Evolutionary conservation across 2,888 invertebrate species (phyloP).

Genomic region (Altica lythri): DNA sequence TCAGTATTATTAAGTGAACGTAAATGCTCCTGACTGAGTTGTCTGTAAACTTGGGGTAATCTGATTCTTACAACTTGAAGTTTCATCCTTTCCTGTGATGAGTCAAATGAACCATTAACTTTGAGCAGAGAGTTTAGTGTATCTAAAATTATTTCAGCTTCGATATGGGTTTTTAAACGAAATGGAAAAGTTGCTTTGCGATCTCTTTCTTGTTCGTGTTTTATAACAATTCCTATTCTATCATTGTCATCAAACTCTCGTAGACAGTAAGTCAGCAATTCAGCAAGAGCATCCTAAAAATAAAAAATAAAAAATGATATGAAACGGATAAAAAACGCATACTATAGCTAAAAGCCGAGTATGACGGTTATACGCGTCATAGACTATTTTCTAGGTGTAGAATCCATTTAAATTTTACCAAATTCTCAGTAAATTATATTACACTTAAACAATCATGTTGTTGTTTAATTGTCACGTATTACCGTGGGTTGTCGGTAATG

Average conservation of each 20-base stretch:
- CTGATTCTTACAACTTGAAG: conserved; percentile 32
- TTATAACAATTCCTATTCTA: conserved; percentile 32
- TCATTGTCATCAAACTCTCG: conserved; percentile 28
- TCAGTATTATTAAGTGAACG: neutral
- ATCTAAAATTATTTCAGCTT: conserved; percentile 20
- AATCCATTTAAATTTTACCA: too few species aligned
- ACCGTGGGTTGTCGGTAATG: too few species aligned
- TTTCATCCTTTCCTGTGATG: conserved; percentile 26
- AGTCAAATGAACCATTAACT: conserved; percentile 15
- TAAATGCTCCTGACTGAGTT: conserved; percentile 16
- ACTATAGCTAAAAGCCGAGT: too few species aligned
- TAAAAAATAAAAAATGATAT: too few species aligned
- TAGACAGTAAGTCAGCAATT: conserved; percentile 30
- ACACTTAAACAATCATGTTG: too few species aligned
- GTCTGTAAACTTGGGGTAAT: conserved; percentile 19
- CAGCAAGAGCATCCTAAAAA: conserved; percentile 25
- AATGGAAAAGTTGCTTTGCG: conserved; percentile 29
- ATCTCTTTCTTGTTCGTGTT: conserved; percentile 21
- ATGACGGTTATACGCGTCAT: too few species aligned
- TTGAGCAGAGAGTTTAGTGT: conserved; percentile 22
- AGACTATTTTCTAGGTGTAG: too few species aligned
- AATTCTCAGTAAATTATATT: too few species aligned
- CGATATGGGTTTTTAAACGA: conserved; percentile 23
- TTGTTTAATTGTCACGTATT: too few species aligned
- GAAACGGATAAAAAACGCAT: too few species aligned